These are phyloP conservation scores for Mus musculus DNA, from an alignment of 2,113 vertebrate species.

Conservation along the genomic window DNA sequence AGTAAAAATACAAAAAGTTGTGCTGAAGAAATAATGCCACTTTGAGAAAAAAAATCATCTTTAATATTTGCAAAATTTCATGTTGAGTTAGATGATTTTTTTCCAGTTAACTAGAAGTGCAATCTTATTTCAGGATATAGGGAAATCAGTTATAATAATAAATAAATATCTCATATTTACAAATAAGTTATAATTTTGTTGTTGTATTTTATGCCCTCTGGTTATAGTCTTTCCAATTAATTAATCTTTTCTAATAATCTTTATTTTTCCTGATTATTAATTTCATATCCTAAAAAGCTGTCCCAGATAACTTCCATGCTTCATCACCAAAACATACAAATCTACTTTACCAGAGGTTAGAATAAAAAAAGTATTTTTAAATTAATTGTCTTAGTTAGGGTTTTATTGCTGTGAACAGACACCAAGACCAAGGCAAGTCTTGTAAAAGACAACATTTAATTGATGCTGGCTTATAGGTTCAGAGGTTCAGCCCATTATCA, in stretches of 20 bases:
- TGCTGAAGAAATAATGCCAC: not conserved
- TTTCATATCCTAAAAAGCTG: not conserved
- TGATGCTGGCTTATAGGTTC: too few relatives aligned
- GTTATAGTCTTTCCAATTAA: slow-evolving; percentile 11
- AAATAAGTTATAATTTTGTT: not conserved
- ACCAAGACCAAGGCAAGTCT: too few relatives aligned
- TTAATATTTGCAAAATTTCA: not conserved
- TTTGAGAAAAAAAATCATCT: slow-evolving; percentile 20
- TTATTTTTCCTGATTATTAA: not conserved
- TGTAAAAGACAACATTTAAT: too few relatives aligned
- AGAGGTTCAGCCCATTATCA: too few relatives aligned
- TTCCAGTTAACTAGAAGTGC: not conserved
- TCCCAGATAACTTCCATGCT: not conserved
- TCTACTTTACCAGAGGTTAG: not conserved
- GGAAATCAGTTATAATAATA: not conserved
- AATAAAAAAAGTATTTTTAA: not conserved
- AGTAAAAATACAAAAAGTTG: not conserved
- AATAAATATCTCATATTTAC: not conserved
- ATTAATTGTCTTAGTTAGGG: not conserved
- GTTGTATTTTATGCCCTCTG: slow-evolving; percentile 20
- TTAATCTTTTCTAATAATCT: not conserved
- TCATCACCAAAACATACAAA: slow-evolving; percentile 20
- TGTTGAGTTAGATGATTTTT: not conserved
- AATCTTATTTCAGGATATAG: not conserved
- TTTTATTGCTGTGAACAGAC: too few relatives aligned